These are phyloP conservation scores for Platycercus adscitus DNA, from an alignment of 2,113 vertebrate genomes.

Conservation along the genomic window DNA sequence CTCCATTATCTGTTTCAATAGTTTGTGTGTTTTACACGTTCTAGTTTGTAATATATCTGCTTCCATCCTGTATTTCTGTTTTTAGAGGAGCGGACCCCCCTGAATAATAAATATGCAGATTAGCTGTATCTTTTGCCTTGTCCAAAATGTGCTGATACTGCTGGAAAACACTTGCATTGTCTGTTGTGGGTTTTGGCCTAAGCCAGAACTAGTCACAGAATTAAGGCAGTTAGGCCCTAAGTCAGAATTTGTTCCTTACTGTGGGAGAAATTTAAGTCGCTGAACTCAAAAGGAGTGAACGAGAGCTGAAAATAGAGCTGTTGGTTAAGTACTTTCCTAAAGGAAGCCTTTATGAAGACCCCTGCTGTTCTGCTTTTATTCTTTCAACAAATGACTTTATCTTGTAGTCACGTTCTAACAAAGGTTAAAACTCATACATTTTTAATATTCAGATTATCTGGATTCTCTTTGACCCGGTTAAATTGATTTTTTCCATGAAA, in stretches of 20 bases:
- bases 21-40: neutral
- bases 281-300: neutral
- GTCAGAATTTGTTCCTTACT: neutral
- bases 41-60: neutral
- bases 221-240: neutral
- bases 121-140: neutral
- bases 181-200: neutral
- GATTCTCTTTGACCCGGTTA: neutral
- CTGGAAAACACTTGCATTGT: neutral
- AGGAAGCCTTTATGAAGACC: neutral
- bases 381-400: neutral
- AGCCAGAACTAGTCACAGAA: neutral
- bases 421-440: neutral
- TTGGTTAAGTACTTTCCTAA: neutral
- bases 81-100: neutral
- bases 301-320: neutral
- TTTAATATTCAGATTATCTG: conserved; percentile 26
- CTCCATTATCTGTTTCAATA: neutral
- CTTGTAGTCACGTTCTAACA: neutral
- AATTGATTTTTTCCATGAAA: neutral
- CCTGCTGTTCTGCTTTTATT: neutral
- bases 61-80: neutral
- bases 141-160: neutral
- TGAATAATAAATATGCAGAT: neutral
- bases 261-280: neutral